These are phyloP conservation scores for Sorex araneus DNA, from an alignment of 2,113 vertebrate species.

Conservation along the genomic window DNA sequence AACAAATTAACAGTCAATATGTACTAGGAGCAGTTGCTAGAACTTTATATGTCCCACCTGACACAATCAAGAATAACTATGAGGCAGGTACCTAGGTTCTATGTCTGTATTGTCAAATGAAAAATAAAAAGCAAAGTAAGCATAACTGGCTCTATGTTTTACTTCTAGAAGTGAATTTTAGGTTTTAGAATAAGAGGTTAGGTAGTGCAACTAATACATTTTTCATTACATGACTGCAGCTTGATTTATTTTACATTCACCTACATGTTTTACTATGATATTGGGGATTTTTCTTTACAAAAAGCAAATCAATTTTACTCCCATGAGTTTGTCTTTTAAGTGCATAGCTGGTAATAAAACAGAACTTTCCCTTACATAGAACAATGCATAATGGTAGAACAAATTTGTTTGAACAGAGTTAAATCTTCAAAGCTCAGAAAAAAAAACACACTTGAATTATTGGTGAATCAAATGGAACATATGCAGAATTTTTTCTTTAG, in stretches of 20 bases:
- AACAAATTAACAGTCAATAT: not conserved
- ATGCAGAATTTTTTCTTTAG: not conserved
- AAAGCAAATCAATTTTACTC: constrained; percentile 18
- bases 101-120: not conserved
- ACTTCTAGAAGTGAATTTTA: not conserved
- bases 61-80: not conserved
- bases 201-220: not conserved
- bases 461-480: not conserved
- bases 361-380: not conserved
- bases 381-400: not conserved
- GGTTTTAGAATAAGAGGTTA: not conserved
- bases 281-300: not conserved
- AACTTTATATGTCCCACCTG: not conserved
- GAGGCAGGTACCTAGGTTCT: not conserved
- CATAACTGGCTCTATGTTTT: not conserved
- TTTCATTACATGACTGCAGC: not conserved
- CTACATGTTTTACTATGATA: not conserved
- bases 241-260: constrained; percentile 41
- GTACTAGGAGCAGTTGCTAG: not conserved
- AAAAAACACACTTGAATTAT: not conserved
- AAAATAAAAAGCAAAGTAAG: not conserved
- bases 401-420: not conserved
- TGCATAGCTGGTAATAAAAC: not conserved
- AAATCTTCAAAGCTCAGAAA: not conserved
- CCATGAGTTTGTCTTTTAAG: not conserved